Evolutionary conservation across 2,888 invertebrate species (phyloP).

Genomic region (Tipula helvola): DNA sequence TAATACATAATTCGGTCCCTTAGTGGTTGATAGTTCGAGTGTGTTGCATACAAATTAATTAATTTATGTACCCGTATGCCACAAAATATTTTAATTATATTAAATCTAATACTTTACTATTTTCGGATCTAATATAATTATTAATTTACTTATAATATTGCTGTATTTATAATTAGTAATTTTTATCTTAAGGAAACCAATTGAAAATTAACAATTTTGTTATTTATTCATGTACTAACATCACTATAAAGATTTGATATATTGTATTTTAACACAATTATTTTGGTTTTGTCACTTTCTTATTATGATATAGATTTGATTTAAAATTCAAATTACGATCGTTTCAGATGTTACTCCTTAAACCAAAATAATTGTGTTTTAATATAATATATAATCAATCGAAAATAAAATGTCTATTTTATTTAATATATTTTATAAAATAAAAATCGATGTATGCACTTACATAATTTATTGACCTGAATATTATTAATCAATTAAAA

Average conservation of each 20-base stretch:
- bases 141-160: neutral
- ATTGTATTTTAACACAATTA: no score
- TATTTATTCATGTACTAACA: no score
- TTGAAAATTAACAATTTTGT: neutral
- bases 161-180: neutral
- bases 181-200: neutral
- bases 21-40: neutral
- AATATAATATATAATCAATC: no score
- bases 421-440: neutral
- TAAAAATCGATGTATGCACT: neutral
- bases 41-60: neutral
- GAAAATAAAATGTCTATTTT: neutral
- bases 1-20: neutral
- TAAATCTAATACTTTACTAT: neutral
- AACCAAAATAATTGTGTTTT: no score
- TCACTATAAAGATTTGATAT: no score
- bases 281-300: no score
- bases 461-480: neutral
- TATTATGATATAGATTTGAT: no score
- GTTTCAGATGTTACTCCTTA: no score
- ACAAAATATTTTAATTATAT: neutral
- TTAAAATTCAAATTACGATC: no score
- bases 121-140: neutral
- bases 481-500: neutral
- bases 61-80: neutral